Base-by-base conservation (phyloP, 2,888 invertebrate genomes). In the Tenodera sinensis region DNA sequence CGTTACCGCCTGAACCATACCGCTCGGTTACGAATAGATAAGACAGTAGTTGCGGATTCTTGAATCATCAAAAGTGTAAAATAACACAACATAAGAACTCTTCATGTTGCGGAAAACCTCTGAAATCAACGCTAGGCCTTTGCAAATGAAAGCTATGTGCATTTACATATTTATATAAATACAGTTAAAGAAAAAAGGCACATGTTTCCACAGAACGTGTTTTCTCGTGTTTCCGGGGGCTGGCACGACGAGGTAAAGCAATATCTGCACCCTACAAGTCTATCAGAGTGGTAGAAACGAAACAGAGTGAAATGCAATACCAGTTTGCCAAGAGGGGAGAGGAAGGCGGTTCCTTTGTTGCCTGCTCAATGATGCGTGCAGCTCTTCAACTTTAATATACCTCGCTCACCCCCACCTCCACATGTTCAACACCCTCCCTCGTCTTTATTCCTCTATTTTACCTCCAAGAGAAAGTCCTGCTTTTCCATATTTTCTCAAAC, bases 351-450 rank as follows among this genome's bases (percentile, higher is more conserved):
- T 81, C 86, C 86, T 86, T 86, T 71, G 54, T 71, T 86, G 86
- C 81, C 9, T 14, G 14, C 86, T 86, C 86, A 30, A 86, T 86
- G 86, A 30, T 34, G 54, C 28, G 81, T 81, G 81, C 15, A 15
- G 81, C 86, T 25, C 86, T 86, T 86, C 71, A 86, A 81, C 28
- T 86, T 86, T 86, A 86, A 86, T 86, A 86, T 86, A 81, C 85
- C 54, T 71, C 54, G 27, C 84, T 20, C 34, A 34, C 47, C n/a
- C 81, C 15, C 28, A 86, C 81, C 81, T n/a, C 47, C 27, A 85
- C 42, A 47, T 47, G 47, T 27, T 85, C 85, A 86, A 81, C 86
- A 86, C 86, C 86, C 54, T 20, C 54, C 54, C 54, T 71, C 54
- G 54, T 25, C 54, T 71, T 71, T 71, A 71, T 71, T 71, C 54